Conservation (phyloP, 2,888 invertebrate species). For the Chrysolina oricalcia region DNA sequence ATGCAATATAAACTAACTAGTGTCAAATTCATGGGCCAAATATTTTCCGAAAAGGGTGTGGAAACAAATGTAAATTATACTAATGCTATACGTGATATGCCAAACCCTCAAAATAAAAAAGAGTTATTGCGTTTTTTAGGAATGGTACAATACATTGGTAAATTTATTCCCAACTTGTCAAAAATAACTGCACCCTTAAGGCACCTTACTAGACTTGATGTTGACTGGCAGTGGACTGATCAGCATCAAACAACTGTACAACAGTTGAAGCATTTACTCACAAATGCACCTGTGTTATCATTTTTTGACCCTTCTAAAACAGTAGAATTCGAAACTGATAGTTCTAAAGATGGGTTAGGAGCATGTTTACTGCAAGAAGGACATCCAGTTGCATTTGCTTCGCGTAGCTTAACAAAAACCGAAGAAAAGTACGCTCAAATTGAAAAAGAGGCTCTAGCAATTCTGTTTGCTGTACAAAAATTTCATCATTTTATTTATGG, state of each 20-base stretch:
- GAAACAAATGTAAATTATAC: constrained; percentile 46
- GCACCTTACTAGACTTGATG: constrained; percentile 50
- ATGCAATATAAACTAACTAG: constrained; percentile 43
- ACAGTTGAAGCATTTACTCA: constrained; percentile 53
- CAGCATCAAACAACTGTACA: constrained; percentile 44
- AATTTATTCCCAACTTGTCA: constrained; percentile 56
- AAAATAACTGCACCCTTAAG: constrained; percentile 54
- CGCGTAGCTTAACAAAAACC: constrained; percentile 53
- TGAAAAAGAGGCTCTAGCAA: constrained; percentile 66
- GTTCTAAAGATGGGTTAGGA: constrained; percentile 58
- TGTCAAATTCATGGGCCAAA: constrained; percentile 51
- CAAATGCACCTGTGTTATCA: constrained; percentile 54
- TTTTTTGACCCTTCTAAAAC: constrained; percentile 55
- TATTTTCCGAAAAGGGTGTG: constrained; percentile 48
- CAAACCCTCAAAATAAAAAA: constrained; percentile 46
- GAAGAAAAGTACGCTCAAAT: constrained; percentile 59
- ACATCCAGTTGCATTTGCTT: constrained; percentile 61
- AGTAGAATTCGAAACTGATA: constrained; percentile 62
- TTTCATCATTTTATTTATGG: constrained; percentile 40
- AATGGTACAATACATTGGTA: constrained; percentile 53
- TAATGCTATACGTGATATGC: constrained; percentile 54
- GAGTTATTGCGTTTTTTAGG: constrained; percentile 54
- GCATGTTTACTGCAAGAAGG: constrained; percentile 60
- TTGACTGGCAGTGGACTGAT: constrained; percentile 45
- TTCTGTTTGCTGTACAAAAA: constrained; percentile 61